Evolutionary conservation across 2,888 invertebrate genomes (phyloP), one percentile per base, ranked within the genome.

Genomic region (Leucophenga montana): DNA sequence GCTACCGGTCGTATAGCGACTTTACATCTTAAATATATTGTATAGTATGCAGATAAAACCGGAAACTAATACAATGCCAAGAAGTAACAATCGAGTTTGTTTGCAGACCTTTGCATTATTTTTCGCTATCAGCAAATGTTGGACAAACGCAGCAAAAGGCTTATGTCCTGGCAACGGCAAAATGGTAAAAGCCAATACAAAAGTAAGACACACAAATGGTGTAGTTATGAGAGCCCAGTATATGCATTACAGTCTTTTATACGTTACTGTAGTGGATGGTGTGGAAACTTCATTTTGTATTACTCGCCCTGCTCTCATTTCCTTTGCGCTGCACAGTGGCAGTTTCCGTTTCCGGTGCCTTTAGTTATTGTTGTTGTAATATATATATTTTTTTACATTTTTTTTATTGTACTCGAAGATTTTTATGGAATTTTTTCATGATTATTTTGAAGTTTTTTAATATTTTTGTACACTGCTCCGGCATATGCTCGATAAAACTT

Each of bases 11-110:
- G 46, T 46, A 14, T 4, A n/a, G 46, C 27, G 27, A 27, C 27
- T 27, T 27, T 27, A 39, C 8, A 8, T 39, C 11, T 39, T 39
- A 39, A 39, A 39, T 39, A 1, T 39, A 39, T 8, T 39, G 9
- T 39, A 39, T 39, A 39, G 50, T 50, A 16, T 20, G 62, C 48
- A 18, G 50, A 22, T 64, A 64, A 44, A 9, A 11, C 46, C 62
- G 46, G 62, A 64, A 64, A 48, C 62, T 64, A 48, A 64, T 64
- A 46, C 62, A 46, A 64, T 64, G 48, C 46, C 62, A 64, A 64
- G 62, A 64, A 64, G 48, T 64, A 48, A 64, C 48, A 64, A 64
- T 64, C 62, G 48, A 48, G 62, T 64, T 46, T 46, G 8, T 48
- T 22, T 64, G 31, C 27, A 14, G 31, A 57, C 31, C 57, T 57